Base-by-base conservation (phyloP, 2,113 vertebrate species). In the Syngnathoides biaculeatus region DNA sequence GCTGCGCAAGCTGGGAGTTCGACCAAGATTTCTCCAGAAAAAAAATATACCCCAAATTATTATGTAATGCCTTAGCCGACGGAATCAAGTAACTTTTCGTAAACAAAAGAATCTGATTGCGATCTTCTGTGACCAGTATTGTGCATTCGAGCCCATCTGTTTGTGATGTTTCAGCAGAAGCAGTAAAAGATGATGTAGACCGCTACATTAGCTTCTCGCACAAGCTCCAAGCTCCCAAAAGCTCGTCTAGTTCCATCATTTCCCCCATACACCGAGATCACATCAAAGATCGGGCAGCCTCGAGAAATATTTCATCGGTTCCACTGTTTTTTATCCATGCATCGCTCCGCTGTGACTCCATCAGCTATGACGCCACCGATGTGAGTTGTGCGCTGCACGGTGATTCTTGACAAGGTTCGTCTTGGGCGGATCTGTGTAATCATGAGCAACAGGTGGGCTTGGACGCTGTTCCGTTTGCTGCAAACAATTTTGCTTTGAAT, bases 381-480 rank as follows among this genome's bases (percentile, higher is more conserved):
- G 72, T 75, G 78, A 78, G 70, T 77, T 69, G 65, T 74, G 71
- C 65, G 30, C 55, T 70, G 67, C 72, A 74, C 70, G n/a, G 58
- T 60, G 74, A 79, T 71, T 87, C 78, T 78, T 40, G 72, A 81
- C 69, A 75, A 77, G 80, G 70, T 71, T 63, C 72, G 2, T 5
- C 81, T 77, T 83, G 52, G 84, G 69, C 80, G 74, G 81, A 82
- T 85, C 86, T 84, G 40, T 68, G 79, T 74, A 79, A 84, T 88
- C 85, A 87, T 71, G 76, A 89, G 73, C 86, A 87, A 88, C 89
- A 90, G 88, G 87, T 89, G 86, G 84, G 77, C 75, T 83, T 78
- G 79, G 76, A 86, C 61, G 19, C 75, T 42, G 48, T 73, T 84
- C 67, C 71, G 79, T 80, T 73, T 56, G 60, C 87, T 91, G 80